These are phyloP conservation scores for Alectura lathami DNA, from an alignment of 2,113 vertebrate species.

Conservation along the genomic window DNA sequence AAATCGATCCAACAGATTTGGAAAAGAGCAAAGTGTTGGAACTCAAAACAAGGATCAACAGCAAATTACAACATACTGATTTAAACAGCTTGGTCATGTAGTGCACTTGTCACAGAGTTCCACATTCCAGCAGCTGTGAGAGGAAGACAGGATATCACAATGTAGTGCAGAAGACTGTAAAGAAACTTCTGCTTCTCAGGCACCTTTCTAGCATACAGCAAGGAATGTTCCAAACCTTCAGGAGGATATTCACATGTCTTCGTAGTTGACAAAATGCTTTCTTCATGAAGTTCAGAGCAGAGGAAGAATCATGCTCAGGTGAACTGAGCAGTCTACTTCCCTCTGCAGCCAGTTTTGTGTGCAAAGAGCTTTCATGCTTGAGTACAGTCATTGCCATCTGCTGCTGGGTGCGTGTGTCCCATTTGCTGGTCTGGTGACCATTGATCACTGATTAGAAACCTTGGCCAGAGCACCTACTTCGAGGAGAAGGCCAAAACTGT, in stretches of 20 bases:
- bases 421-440: neutral
- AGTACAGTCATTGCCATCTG: conserved; percentile 32
- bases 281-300: neutral
- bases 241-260: neutral
- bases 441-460: conserved; percentile 1
- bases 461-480: neutral
- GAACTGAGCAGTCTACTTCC: neutral
- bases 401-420: neutral
- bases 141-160: neutral
- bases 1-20: neutral
- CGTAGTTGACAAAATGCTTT: neutral
- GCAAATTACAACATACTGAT: conserved; percentile 1
- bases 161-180: too few relatives aligned
- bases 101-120: neutral
- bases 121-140: neutral
- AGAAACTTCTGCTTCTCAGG: neutral
- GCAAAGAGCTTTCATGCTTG: neutral
- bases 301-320: neutral
- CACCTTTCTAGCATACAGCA: neutral
- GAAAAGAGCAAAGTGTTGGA: neutral
- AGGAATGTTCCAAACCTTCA: neutral
- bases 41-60: neutral
- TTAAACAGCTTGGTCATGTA: neutral
- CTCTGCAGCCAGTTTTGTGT: neutral
- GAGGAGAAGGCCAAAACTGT: neutral